phyloP scores from a whole-genome alignment of 2,888 invertebrate genomes.

The Sesia apiformis region DNA sequence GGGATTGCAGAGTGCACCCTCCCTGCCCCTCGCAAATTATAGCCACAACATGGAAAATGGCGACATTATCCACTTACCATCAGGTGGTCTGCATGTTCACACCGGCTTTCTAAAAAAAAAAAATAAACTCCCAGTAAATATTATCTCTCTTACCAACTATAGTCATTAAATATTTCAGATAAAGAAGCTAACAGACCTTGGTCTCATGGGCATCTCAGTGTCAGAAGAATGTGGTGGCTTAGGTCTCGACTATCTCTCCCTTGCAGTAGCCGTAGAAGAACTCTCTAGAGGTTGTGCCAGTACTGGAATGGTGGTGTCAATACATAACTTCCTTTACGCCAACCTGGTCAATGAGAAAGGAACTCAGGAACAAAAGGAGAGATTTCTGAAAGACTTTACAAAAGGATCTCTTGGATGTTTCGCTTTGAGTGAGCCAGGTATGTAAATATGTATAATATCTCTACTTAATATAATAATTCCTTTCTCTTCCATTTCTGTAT shows the following conservation, averaged over 20 bases:
- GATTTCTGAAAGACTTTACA: constrained; percentile 76
- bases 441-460: constrained; percentile 6
- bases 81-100: too few relatives aligned
- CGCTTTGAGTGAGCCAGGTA: constrained; percentile 86
- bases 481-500: too few relatives aligned
- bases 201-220: constrained; percentile 80
- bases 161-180: constrained; percentile 58
- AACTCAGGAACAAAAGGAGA: constrained; percentile 78
- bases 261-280: constrained; percentile 85
- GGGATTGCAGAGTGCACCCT: too few relatives aligned
- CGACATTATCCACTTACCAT: too few relatives aligned
- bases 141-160: too few relatives aligned
- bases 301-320: constrained; percentile 83
- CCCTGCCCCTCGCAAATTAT: too few relatives aligned
- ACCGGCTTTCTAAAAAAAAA: too few relatives aligned
- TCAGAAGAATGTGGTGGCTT: constrained; percentile 79
- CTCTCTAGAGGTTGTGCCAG: constrained; percentile 85
- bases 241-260: constrained; percentile 79
- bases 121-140: too few relatives aligned
- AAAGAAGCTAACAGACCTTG: constrained; percentile 79
- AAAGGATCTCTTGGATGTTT: constrained; percentile 83
- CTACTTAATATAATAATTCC: too few relatives aligned
- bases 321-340: constrained; percentile 85
- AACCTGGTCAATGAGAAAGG: constrained; percentile 80
- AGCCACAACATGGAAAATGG: too few relatives aligned